Evolutionary conservation across 2,797 vertebrate genomes (phyloP).

Genomic region (Erethizon dorsatum): DNA sequence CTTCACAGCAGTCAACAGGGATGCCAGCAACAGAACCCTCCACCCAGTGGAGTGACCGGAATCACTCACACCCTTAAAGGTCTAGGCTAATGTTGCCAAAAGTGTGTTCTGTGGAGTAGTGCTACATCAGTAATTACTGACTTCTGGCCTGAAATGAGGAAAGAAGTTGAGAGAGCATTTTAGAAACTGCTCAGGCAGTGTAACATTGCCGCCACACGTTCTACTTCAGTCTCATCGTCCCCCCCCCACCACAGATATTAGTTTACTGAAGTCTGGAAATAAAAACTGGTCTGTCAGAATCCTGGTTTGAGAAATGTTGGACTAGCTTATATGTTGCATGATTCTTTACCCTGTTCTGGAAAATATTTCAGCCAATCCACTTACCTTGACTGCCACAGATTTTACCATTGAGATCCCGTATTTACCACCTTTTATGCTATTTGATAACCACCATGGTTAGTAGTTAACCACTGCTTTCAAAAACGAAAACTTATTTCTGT

Average conservation of each 20-base stretch:
- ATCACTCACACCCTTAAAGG: not conserved
- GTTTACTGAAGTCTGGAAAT: not conserved
- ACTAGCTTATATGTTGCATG: not conserved
- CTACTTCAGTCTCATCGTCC: not conserved
- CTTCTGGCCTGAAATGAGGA: not conserved
- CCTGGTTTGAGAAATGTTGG: not conserved
- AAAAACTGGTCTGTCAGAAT: not conserved
- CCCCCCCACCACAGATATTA: not conserved
- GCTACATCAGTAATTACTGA: not conserved
- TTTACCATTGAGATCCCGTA: not conserved
- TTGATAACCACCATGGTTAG: not conserved
- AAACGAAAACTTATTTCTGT: slow-evolving; percentile 31
- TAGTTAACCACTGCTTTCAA: slow-evolving; percentile 18
- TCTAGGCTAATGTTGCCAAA: not conserved
- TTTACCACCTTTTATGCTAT: slow-evolving; percentile 10
- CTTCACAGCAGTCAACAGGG: not conserved
- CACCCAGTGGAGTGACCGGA: not conserved
- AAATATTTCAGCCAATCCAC: not conserved
- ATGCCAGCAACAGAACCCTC: not conserved
- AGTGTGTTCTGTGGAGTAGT: not conserved
- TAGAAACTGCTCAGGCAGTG: not conserved
- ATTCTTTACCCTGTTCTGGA: not conserved
- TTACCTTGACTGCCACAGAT: not conserved
- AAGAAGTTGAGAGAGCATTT: not conserved
- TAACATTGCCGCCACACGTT: not conserved